phyloP scores from a whole-genome alignment of 2,888 invertebrate species.

The Caprella mutica region DNA sequence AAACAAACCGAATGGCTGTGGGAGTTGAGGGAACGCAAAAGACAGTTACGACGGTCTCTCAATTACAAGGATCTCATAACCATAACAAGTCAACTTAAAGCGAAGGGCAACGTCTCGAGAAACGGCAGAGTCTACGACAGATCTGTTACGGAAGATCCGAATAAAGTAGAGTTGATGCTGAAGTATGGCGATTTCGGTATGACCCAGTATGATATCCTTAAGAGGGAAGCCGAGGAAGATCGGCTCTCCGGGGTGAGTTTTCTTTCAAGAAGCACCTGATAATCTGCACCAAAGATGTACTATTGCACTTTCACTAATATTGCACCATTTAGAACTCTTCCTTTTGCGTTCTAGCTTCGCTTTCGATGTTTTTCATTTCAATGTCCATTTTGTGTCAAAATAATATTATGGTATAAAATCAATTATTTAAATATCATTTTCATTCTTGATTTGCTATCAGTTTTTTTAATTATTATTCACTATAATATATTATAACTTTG shows the following conservation, averaged over 20 bases:
- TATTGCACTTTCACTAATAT: too few species aligned
- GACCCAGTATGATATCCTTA: constrained; percentile 26
- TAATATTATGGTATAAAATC: too few species aligned
- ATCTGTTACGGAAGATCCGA: constrained; percentile 13
- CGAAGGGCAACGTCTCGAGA: not conserved
- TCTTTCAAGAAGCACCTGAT: too few species aligned
- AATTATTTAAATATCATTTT: too few species aligned
- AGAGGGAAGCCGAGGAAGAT: constrained; percentile 27
- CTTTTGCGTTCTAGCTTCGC: too few species aligned
- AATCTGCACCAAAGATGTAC: too few species aligned
- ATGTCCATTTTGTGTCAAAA: too few species aligned
- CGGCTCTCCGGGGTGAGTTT: constrained; percentile 29
- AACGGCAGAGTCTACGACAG: not conserved
- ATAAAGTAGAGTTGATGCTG: constrained; percentile 34
- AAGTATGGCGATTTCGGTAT: constrained; percentile 34
- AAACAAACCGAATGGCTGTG: constrained; percentile 83
- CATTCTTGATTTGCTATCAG: too few species aligned
- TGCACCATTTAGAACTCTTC: too few species aligned
- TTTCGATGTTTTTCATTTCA: too few species aligned
- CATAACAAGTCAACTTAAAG: constrained; percentile 4
- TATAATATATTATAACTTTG: too few species aligned
- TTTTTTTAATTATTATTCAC: too few species aligned
- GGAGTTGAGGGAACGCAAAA: constrained; percentile 68
- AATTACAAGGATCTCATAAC: constrained; percentile 33
- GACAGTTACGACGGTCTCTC: constrained; percentile 55